phyloP scores from a whole-genome alignment of 2,888 invertebrate species.

The Agriopis leucophaearia region DNA sequence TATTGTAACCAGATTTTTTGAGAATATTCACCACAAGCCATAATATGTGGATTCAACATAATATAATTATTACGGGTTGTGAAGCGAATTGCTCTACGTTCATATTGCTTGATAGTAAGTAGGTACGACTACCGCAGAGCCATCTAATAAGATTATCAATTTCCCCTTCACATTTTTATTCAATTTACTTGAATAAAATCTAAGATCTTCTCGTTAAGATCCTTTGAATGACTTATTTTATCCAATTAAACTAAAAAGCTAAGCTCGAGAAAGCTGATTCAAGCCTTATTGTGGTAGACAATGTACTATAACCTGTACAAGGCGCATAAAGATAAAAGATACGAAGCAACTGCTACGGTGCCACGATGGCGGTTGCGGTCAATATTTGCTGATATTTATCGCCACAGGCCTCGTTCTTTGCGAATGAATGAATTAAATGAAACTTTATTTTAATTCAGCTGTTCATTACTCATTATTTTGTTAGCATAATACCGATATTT shows the following conservation, averaged over 20 bases:
- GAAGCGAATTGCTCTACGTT: too few relatives aligned
- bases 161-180: neutral
- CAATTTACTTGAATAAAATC: neutral
- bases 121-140: neutral
- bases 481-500: neutral
- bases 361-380: slow-evolving; percentile 6
- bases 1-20: too few relatives aligned
- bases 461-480: neutral
- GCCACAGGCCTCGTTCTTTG: neutral
- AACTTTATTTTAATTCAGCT: neutral
- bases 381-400: neutral
- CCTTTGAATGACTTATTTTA: slow-evolving; percentile 10
- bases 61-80: too few relatives aligned
- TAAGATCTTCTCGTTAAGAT: slow-evolving; percentile 5
- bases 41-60: too few relatives aligned
- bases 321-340: slow-evolving; percentile 16
- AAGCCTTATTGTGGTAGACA: slow-evolving; percentile 37
- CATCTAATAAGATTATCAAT: neutral
- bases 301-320: slow-evolving; percentile 40
- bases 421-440: neutral
- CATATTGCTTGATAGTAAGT: neutral
- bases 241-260: slow-evolving; percentile 30
- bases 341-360: neutral
- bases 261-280: slow-evolving; percentile 26
- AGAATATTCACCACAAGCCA: too few relatives aligned